Evolutionary conservation across 2,113 vertebrate genomes (phyloP), one percentile per base, ranked within the genome.

Genomic region (Sphyrna mokarran): DNA sequence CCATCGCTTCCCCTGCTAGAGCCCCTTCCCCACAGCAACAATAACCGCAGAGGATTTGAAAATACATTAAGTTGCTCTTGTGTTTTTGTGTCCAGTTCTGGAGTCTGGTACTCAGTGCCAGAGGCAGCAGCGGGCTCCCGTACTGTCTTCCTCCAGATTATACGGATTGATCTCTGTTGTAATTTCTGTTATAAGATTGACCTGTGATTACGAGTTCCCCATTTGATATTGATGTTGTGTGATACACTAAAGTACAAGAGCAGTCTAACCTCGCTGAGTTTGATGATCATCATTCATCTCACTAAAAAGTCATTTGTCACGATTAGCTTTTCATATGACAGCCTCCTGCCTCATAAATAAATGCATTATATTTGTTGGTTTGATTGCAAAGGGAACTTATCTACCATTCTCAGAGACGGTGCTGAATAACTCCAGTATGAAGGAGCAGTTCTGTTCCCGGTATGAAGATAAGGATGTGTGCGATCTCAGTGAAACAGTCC

Each of bases 111-210:
- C 26, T 90, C 26, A 0, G 29, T 18, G 48, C 29, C 26, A 18
- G 18, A 6, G 86, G 54, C 5, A 33, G 1, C 80, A 14, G 5
- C 8, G 37, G 40, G 80, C 18, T 5, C 20, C 37, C 26, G 0
- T 61, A 23, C 63, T 61, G 87, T 14, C 54, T 58, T 16, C 87
- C 54, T 6, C 3, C 5, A 61, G 87, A 90, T 90, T 90, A 61
- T 61, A 26, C 87, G 63, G 87, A 61, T 61, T 63, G 87, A 90
- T 90, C 33, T 61, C 87, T 18, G 54, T 33, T 90, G 54, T 33
- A 33, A 90, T 90, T 90, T 61, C 13, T 16, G 61, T 90, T 61
- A 90, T 90, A 90, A 61, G 87, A 58, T 90, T 63, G 87, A 90
- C 87, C 29, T 63, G 87, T 58, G 48, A 90, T 90, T 90, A 90